These are phyloP conservation scores for Pogonomyrmex californicus DNA, from an alignment of 1,140 invertebrate genomes.

Conservation along the genomic window DNA sequence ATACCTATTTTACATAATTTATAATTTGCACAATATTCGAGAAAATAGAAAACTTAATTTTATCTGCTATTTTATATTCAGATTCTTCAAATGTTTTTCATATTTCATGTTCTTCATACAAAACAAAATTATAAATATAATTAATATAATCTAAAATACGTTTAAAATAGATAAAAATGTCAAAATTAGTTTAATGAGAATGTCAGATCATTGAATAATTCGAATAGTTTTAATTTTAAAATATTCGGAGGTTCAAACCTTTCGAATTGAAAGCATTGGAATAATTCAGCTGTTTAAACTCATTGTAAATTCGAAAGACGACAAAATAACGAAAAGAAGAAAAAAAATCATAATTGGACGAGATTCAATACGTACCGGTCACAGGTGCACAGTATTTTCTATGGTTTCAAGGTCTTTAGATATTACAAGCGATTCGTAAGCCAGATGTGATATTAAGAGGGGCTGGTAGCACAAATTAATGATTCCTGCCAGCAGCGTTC, in stretches of 20 bases:
- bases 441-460: conserved; percentile 39
- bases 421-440: conserved; percentile 38
- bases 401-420: conserved; percentile 43
- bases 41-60: background rate
- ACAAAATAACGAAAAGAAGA: background rate
- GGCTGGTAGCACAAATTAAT: conserved; percentile 42
- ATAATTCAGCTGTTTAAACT: no score
- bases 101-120: background rate
- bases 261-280: no score
- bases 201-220: no score
- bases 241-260: no score
- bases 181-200: no score
- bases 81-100: background rate
- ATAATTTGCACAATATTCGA: no score
- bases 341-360: background rate
- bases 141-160: background rate
- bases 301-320: no score
- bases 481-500: conserved; percentile 44
- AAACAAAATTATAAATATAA: conserved; percentile 21
- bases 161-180: background rate
- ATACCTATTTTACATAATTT: background rate
- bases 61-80: background rate
- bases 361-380: background rate
- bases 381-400: no score
- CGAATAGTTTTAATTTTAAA: no score